Conservation (phyloP, 2,113 vertebrate species). For the Megaceryle torquata region DNA sequence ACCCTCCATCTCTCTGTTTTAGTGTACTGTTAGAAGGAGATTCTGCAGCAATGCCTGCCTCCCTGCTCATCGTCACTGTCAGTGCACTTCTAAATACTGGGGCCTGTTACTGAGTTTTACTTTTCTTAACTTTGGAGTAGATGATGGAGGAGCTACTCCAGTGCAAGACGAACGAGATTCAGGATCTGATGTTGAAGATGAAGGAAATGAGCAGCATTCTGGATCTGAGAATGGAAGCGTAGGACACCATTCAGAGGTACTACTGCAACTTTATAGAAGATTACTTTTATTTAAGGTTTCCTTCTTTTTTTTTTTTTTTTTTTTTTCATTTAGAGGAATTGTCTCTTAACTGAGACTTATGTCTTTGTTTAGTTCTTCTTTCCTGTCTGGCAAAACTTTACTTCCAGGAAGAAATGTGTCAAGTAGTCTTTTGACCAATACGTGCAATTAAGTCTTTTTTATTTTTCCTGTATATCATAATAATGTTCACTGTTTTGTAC, state of each 20-base stretch:
- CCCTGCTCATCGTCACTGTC: not conserved
- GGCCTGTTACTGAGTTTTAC: not conserved
- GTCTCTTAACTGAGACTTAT: not conserved
- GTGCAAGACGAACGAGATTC: slow-evolving; percentile 93
- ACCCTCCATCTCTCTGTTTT: rapidly evolving
- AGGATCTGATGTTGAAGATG: slow-evolving; percentile 86
- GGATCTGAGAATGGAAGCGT: slow-evolving; percentile 80
- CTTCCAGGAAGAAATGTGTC: not conserved
- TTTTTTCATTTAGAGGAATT: not conserved
- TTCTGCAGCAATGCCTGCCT: not conserved
- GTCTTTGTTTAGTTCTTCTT: not conserved
- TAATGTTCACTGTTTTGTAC: not conserved
- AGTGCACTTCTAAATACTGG: not conserved
- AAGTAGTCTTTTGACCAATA: not conserved
- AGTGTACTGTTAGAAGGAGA: not conserved
- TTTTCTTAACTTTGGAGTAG: slow-evolving; percentile 70
- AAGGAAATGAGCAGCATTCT: slow-evolving; percentile 77
- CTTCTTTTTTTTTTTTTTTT: no score
- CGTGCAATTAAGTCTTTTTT: not conserved
- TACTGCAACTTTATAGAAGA: not conserved
- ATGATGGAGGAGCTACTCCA: slow-evolving; percentile 95
- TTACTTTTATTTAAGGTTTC: not conserved
- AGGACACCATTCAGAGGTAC: slow-evolving; percentile 85
- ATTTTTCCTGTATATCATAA: not conserved
- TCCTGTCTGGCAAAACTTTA: not conserved